Evolutionary conservation across 2,888 invertebrate species (phyloP).

Genomic region (Hymenopus coronatus): DNA sequence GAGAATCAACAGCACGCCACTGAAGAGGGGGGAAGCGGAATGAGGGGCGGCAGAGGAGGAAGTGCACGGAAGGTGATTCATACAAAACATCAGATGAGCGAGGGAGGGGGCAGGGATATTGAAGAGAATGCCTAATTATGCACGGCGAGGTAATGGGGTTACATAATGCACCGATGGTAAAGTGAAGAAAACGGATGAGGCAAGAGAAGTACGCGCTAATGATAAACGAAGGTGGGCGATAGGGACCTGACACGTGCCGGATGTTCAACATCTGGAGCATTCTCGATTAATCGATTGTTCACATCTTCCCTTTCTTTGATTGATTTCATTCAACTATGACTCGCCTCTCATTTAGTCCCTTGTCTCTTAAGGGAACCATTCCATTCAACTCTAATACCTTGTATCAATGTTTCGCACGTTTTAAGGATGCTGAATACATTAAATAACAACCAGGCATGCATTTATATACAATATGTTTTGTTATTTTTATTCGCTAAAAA

Average conservation of each 20-base stretch:
- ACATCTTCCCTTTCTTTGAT: no score
- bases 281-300: no score
- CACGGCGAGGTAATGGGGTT: not conserved
- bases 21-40: constrained; percentile 10
- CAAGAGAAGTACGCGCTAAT: not conserved
- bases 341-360: no score
- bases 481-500: no score
- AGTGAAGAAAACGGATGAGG: not conserved
- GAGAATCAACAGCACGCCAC: not conserved
- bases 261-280: not conserved
- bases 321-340: no score
- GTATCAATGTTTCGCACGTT: no score
- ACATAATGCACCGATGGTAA: not conserved
- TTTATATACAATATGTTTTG: no score
- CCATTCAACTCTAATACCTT: no score
- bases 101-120: not conserved
- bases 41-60: not conserved
- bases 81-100: not conserved
- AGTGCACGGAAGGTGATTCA: not conserved
- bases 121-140: constrained; percentile 2
- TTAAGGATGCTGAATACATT: no score
- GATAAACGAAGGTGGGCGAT: not conserved
- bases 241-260: not conserved
- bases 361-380: no score
- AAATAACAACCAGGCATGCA: no score